Percentiles rank a stretch among this genome's conserved stretches.
phyloP scores from a whole-genome alignment of 2,797 vertebrate species.

The Acanthis flammea region DNA sequence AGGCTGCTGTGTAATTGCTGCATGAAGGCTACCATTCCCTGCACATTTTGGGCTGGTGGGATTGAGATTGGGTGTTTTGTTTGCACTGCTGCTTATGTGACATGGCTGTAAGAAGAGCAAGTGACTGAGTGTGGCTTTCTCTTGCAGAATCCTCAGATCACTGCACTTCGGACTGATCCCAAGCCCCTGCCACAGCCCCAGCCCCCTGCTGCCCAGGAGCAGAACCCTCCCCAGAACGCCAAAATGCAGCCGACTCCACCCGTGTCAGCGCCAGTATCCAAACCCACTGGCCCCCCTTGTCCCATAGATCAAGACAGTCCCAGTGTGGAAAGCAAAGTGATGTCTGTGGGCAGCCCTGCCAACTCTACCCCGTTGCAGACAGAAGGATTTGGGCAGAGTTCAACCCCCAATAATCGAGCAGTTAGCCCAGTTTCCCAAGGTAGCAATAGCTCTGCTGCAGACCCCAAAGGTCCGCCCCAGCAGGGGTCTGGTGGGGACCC shows the following conservation, averaged over 20 bases:
- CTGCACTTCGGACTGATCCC: constrained; percentile 86
- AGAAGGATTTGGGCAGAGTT: constrained; percentile 82
- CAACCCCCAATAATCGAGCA: constrained; percentile 85
- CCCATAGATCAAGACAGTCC: constrained; percentile 85
- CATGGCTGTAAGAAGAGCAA: background rate
- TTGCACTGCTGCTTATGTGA: background rate
- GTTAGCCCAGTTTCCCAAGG: constrained; percentile 86
- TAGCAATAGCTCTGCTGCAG: constrained; percentile 79
- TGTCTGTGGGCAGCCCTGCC: constrained; percentile 87
- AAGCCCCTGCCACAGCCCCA: constrained; percentile 82
- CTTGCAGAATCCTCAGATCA: constrained; percentile 89
- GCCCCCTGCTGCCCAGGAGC: constrained; percentile 80
- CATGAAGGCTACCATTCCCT: background rate
- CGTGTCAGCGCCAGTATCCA: constrained; percentile 83
- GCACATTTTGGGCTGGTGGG: background rate
- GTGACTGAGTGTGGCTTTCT: background rate
- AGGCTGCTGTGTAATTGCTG: background rate
- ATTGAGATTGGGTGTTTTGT: background rate
- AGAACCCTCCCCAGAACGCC: constrained; percentile 89
- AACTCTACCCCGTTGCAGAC: constrained; percentile 77
- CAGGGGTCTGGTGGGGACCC: constrained; percentile 88
- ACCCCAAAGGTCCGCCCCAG: constrained; percentile 79
- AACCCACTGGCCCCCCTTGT: constrained; percentile 80
- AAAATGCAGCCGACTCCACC: constrained; percentile 88
- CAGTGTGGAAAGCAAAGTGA: constrained; percentile 88